Percentiles rank a stretch among this genome's conserved stretches.
Evolutionary conservation across 2,113 vertebrate species (phyloP).

Genomic region (Chaetura pelagica): DNA sequence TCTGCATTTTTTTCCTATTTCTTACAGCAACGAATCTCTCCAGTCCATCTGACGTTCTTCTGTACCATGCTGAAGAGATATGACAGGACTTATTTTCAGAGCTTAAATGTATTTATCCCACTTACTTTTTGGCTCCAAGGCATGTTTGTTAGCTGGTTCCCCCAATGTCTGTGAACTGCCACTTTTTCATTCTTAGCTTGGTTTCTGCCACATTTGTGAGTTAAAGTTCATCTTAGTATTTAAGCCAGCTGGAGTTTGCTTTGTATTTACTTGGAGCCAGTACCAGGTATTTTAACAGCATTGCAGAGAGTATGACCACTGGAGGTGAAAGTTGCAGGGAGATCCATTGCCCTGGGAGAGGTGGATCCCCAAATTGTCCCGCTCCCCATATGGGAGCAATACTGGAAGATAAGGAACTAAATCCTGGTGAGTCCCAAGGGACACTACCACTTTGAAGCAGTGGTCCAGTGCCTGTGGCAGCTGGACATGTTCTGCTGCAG

Average conservation of each 20-base stretch:
- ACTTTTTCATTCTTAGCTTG: background rate
- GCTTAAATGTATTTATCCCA: background rate
- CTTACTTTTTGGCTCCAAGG: background rate
- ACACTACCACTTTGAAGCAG: fast-evolving
- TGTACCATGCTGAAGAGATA: conserved; percentile 51
- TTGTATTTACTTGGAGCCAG: background rate
- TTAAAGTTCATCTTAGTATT: background rate
- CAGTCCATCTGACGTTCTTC: conserved; percentile 70
- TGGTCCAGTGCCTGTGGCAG: background rate
- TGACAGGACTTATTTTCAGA: background rate
- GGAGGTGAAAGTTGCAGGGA: background rate
- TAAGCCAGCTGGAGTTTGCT: background rate
- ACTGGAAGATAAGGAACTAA: background rate
- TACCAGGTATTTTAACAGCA: background rate
- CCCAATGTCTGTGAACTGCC: background rate
- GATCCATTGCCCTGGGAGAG: background rate
- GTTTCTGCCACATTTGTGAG: background rate
- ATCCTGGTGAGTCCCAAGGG: background rate
- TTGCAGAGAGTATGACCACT: background rate
- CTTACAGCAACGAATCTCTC: conserved; percentile 65
- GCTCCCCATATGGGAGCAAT: fast-evolving
- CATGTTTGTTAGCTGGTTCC: background rate
- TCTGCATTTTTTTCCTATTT: conserved; percentile 62
- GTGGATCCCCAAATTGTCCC: background rate
- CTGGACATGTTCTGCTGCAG: background rate